Percentiles rank a stretch among this genome's conserved stretches.
phyloP scores from a whole-genome alignment of 2,797 vertebrate species.

The Sebastes aleutianus region DNA sequence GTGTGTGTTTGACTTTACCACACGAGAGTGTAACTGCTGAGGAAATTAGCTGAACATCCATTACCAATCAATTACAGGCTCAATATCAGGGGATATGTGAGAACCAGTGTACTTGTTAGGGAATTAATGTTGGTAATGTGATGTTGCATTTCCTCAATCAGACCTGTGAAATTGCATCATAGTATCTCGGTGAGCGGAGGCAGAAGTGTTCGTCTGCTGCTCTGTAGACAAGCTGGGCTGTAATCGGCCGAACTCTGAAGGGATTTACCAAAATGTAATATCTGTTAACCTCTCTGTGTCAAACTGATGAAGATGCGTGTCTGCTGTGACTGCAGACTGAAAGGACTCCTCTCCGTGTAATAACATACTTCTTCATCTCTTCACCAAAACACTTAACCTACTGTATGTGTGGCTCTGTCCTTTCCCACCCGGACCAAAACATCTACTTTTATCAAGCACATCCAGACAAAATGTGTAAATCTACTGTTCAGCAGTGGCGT shows the following conservation, averaged over 20 bases:
- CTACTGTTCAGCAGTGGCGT: background rate
- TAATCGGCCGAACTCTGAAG: no score
- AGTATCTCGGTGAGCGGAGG: background rate
- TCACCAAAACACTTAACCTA: no score
- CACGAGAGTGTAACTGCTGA: background rate
- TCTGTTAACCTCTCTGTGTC: background rate
- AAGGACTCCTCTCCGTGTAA: background rate
- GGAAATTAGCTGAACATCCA: constrained; percentile 26
- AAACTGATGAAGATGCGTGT: background rate
- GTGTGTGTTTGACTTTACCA: background rate
- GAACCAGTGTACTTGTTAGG: background rate
- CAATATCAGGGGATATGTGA: background rate
- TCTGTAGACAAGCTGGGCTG: background rate
- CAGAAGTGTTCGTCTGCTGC: background rate
- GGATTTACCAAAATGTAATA: no score
- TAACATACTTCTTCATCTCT: background rate
- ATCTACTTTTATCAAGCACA: background rate
- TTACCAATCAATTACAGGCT: constrained; percentile 32
- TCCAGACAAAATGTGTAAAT: no score
- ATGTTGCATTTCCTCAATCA: constrained; percentile 13
- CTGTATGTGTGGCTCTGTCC: no score
- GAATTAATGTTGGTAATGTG: background rate
- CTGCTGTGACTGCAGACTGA: background rate
- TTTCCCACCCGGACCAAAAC: no score
- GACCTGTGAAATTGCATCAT: constrained; percentile 48